Conservation (phyloP, 2,113 vertebrate genomes). For the Hyla sarda region DNA sequence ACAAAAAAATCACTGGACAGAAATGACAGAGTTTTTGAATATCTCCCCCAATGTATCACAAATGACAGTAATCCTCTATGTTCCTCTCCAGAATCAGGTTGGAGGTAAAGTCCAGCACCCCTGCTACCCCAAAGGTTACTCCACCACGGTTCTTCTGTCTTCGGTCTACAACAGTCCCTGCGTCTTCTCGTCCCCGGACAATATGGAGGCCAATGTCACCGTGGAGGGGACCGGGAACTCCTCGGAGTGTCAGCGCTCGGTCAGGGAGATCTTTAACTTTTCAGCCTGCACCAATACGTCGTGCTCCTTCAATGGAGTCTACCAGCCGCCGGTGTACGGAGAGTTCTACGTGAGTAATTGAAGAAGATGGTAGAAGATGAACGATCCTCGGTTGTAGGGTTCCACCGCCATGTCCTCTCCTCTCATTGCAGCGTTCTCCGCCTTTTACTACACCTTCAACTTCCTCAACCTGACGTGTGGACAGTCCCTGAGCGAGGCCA, state of each 20-base stretch:
- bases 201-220: slow-evolving; percentile 54
- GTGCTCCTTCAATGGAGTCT: slow-evolving; percentile 72
- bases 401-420: not conserved
- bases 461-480: slow-evolving; percentile 78
- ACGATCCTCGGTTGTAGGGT: not conserved
- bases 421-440: slow-evolving; percentile 73
- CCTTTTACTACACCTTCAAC: slow-evolving; percentile 79
- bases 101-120: slow-evolving; percentile 64
- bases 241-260: slow-evolving; percentile 60
- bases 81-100: not conserved
- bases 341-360: slow-evolving; percentile 73
- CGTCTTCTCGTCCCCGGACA: slow-evolving; percentile 18
- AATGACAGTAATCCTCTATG: not conserved
- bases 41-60: too few relatives aligned
- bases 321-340: slow-evolving; percentile 71
- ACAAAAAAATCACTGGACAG: too few relatives aligned
- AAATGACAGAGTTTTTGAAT: too few relatives aligned
- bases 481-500: slow-evolving; percentile 63
- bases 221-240: slow-evolving; percentile 69
- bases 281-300: slow-evolving; percentile 58
- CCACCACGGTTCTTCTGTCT: slow-evolving; percentile 41
- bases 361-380: not conserved
- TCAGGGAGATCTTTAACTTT: slow-evolving; percentile 72
- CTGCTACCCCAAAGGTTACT: slow-evolving; percentile 73
- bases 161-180: slow-evolving; percentile 72